Evolutionary conservation across 2,113 vertebrate genomes (phyloP).

Genomic region (Butorides virescens): DNA sequence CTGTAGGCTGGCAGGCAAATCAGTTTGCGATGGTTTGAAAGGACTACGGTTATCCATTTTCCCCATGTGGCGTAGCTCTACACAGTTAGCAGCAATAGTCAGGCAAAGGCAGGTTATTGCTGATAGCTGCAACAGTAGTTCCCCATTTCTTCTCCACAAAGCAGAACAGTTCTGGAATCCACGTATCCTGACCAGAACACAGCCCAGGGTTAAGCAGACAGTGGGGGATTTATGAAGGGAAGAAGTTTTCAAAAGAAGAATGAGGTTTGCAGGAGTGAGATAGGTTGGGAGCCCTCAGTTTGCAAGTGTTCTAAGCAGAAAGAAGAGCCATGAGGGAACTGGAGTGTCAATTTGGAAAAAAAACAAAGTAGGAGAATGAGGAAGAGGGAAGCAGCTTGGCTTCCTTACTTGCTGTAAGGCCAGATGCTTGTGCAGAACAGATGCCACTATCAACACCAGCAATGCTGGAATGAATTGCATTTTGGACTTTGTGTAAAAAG

Average conservation of each 20-base stretch:
- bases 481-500: neutral
- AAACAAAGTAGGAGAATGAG: neutral
- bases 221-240: accelerated
- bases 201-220: neutral
- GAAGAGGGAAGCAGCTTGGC: neutral
- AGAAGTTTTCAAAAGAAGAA: neutral
- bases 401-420: neutral
- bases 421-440: neutral
- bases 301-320: neutral
- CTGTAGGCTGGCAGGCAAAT: neutral
- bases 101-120: too few species aligned
- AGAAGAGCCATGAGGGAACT: neutral
- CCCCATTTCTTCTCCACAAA: neutral
- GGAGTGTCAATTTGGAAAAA: neutral
- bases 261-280: neutral
- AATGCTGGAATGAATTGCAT: neutral
- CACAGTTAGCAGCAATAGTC: neutral
- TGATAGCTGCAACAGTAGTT: neutral
- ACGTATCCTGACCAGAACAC: neutral
- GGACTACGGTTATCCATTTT: neutral
- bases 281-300: accelerated
- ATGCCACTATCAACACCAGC: neutral
- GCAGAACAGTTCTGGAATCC: neutral
- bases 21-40: neutral
- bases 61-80: neutral